Evolutionary conservation across 2,888 invertebrate genomes (phyloP).

Genomic region (Stomorhina lunata): DNA sequence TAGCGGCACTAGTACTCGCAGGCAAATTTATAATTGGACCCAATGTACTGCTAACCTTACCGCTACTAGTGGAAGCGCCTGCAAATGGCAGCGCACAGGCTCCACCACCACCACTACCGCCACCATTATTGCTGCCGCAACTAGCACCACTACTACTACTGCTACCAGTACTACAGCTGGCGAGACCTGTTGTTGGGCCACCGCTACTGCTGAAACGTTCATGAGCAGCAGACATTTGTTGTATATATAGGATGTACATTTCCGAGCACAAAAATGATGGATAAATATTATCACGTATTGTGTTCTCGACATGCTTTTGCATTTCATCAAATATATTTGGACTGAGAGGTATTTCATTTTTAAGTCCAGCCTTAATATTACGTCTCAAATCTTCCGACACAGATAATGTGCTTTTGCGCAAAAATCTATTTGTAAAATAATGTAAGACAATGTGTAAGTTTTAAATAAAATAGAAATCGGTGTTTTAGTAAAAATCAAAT

Average conservation of each 20-base stretch:
- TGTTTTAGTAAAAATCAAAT: too few relatives aligned
- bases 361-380: conserved; percentile 87
- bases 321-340: conserved; percentile 92
- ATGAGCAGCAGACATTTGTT: conserved; percentile 82
- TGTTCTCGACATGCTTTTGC: conserved; percentile 88
- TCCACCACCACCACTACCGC: conserved; percentile 65
- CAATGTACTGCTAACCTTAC: conserved; percentile 70
- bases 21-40: conserved; percentile 75
- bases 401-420: conserved; percentile 90
- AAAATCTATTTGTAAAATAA: conserved; percentile 82
- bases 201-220: conserved; percentile 80
- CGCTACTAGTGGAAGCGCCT: conserved; percentile 59
- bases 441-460: conserved; percentile 7
- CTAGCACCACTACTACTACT: conserved; percentile 74
- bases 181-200: conserved; percentile 66
- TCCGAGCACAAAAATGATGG: conserved; percentile 96
- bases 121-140: conserved; percentile 72
- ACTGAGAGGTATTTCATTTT: conserved; percentile 86
- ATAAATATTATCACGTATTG: conserved; percentile 93
- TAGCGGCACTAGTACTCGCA: conserved; percentile 53
- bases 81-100: conserved; percentile 60
- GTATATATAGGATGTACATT: conserved; percentile 92
- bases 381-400: conserved; percentile 90
- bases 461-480: too few relatives aligned
- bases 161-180: conserved; percentile 70